A percentile compares a stretch with the other conserved stretches of the same genome.
These are phyloP conservation scores for Lepilemur ruficaudatus DNA, from an alignment of 2,797 vertebrate species.

Conservation along the genomic window DNA sequence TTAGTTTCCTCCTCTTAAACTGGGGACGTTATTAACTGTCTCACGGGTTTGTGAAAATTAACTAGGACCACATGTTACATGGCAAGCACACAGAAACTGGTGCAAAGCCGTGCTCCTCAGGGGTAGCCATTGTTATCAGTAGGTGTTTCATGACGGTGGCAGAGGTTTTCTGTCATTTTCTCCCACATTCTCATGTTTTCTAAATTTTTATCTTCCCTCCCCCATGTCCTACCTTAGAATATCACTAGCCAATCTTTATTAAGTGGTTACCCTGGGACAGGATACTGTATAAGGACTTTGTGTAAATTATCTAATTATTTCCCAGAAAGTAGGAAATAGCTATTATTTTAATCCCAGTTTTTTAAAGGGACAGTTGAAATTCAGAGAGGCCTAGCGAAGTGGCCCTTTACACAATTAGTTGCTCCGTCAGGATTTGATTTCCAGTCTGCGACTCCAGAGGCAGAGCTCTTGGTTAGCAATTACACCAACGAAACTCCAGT, in stretches of 20 bases:
- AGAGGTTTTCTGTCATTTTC: neutral
- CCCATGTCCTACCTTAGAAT: neutral
- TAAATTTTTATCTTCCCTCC: neutral
- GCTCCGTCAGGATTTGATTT: neutral
- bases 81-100: neutral
- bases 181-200: neutral
- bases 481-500: neutral
- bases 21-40: neutral
- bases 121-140: accelerated
- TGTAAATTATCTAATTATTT: neutral
- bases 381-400: neutral
- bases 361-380: neutral
- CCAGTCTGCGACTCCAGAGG: neutral
- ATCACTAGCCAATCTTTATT: neutral
- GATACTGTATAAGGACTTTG: neutral
- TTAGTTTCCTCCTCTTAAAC: neutral
- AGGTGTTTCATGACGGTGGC: neutral
- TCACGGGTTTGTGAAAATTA: neutral
- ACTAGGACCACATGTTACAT: accelerated
- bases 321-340: neutral
- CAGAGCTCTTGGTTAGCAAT: neutral
- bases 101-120: neutral
- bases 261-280: neutral
- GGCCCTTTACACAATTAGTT: neutral
- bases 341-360: neutral